Base-by-base conservation (phyloP, 2,888 invertebrate genomes). In the Luffia ferchaultella region DNA sequence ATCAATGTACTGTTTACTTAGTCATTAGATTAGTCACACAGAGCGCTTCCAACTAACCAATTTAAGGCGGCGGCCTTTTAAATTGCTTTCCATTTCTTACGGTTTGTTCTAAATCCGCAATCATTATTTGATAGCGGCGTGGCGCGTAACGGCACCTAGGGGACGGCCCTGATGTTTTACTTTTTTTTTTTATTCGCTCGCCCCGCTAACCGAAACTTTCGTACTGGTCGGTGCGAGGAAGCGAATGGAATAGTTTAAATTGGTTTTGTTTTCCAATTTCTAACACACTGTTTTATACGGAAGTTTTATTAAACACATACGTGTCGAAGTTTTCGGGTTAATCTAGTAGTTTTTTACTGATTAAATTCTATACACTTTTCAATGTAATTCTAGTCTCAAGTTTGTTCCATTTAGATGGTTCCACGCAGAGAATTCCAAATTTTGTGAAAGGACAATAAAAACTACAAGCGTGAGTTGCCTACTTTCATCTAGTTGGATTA, bases 21-120 rank as follows among this genome's bases (percentile, higher is more conserved):
- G 55, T 58, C 58, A 58, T 63, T 57, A 55, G 59, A 64, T 64
- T 62, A 62, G 57, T 66, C 62, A 64, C 64, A 61, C 7, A 45
- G 53, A 45, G 40, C 49, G 53, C 50, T 52, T 54, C 53, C 55
- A 60, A 58, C 58, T 59, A 54, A 55, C 55, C 60, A 56, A 57
- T 61, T 62, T 61, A 55, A 59, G 55, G 52, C 58, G 56, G 55
- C 52, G 56, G 58, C 58, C 52, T 54, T 60, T 59, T 59, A 59
- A 61, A 65, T 64, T 57, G 60, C 54, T 52, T 48, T 50, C 55
- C 54, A 62, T 64, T 61, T 57, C 50, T 62, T 55, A 55, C 54
- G 47, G 47, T 60, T 57, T 19, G 49, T 50, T 57, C 58, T 50
- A 50, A 64, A 62, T 60, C 57, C 58, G 51, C 53, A 53, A 55